These are phyloP conservation scores for Bombyx huttoni DNA, from an alignment of 2,888 invertebrate genomes.

Conservation along the genomic window DNA sequence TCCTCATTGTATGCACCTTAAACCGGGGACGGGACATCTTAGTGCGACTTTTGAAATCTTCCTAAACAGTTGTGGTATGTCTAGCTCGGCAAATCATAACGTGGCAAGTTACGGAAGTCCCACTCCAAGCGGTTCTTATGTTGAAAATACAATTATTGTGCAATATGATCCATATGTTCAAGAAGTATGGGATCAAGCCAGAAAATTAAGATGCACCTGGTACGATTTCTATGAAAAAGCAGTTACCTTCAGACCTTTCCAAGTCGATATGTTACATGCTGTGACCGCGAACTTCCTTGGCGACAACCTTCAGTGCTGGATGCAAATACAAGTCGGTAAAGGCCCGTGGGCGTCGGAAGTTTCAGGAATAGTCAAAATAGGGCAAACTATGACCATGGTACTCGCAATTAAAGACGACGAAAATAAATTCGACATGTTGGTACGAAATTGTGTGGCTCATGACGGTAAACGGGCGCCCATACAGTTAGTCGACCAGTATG, in stretches of 20 bases:
- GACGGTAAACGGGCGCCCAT: constrained; percentile 95
- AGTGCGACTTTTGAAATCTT: constrained; percentile 95
- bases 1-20: constrained; percentile 90
- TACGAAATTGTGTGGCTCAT: constrained; percentile 94
- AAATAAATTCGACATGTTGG: constrained; percentile 96
- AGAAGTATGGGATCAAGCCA: constrained; percentile 96
- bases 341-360: constrained; percentile 98
- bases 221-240: constrained; percentile 97
- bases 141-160: constrained; percentile 94
- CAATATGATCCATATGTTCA: constrained; percentile 96
- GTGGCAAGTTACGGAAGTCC: constrained; percentile 88
- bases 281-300: constrained; percentile 96
- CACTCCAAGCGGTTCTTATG: constrained; percentile 92
- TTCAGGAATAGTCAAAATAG: constrained; percentile 95
- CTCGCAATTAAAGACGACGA: constrained; percentile 95
- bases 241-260: constrained; percentile 94
- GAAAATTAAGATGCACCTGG: constrained; percentile 94
- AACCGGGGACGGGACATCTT: constrained; percentile 91
- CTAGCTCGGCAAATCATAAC: constrained; percentile 91
- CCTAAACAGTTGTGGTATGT: constrained; percentile 94
- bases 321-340: constrained; percentile 97
- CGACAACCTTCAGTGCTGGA: constrained; percentile 96
- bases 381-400: constrained; percentile 98
- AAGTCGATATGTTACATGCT: constrained; percentile 95
- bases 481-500: constrained; percentile 92